Base-by-base conservation (phyloP, 2,113 vertebrate species). In the Oceanodroma tethys region DNA sequence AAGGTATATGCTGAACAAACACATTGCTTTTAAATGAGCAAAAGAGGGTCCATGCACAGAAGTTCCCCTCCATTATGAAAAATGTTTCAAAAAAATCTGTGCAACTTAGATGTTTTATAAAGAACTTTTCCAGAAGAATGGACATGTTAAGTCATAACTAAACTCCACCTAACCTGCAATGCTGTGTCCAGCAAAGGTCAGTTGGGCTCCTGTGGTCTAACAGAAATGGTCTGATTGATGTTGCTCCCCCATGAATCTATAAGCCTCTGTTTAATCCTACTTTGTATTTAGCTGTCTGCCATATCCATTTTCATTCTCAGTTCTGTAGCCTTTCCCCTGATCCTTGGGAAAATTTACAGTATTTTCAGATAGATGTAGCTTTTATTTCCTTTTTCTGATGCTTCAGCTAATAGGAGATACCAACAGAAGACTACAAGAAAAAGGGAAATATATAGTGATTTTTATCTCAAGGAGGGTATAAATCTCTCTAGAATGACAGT, bases 61-160 rank as follows among this genome's bases (percentile, higher is more conserved):
- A 65, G 2, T 11, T 67, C 3, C 4, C 9, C 12, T 6, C 7
- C 4, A 23, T 26, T 45, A 70, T 0, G 0, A 62, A 70, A 91
- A 66, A 9, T 48, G 5, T 42, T 86, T 52, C 6, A 11, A 53
- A 60, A 66, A 72, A n/a, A 30, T 22, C 36, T 45, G 10, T 40
- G 9, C 13, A 42, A 59, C 6, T 42, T 52, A 38, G 15, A 59
- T 27, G 17, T 71, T 66, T 81, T 53, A 36, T 9, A 81, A 81
- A 42, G 15, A 66, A 50, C 3, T 19, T 79, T 75, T 94, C 56
- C 55, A 84, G 36, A 62, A 78, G 34, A 84, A 45, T 38, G 5
- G 23, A 34, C 26, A 15, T 22, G 60, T 7, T 60, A 70, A 70
- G 56, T 76, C 22, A 58, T 65, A 45, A 5, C 13, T 47, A 58